phyloP scores from a whole-genome alignment of 2,113 vertebrate species.

The Rhineura floridana region DNA sequence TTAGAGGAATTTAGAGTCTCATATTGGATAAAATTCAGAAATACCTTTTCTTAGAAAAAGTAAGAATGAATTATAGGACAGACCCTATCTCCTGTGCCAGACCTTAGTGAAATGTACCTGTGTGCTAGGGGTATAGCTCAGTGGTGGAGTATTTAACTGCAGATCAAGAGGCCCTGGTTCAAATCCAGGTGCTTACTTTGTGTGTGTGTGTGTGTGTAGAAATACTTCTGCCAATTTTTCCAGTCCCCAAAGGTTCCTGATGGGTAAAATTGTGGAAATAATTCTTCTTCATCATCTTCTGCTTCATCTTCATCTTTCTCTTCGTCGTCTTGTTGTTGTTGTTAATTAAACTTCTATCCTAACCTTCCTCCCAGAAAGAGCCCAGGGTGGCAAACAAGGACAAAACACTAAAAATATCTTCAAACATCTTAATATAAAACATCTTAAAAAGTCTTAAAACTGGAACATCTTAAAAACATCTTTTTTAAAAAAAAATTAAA shows the following conservation, averaged over 20 bases:
- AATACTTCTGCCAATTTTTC: neutral
- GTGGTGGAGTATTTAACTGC: neutral
- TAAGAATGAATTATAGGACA: neutral
- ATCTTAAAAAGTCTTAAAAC: too few species aligned
- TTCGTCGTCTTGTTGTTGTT: too few species aligned
- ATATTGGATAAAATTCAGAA: neutral
- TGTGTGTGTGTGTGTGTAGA: neutral
- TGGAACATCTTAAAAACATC: too few species aligned
- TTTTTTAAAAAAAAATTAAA: too few species aligned
- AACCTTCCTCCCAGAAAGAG: too few species aligned
- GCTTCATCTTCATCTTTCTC: too few species aligned
- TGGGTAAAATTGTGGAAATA: neutral
- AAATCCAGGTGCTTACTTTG: neutral
- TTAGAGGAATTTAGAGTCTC: neutral
- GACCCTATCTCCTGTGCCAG: neutral
- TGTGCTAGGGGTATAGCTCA: neutral
- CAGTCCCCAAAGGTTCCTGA: too few species aligned
- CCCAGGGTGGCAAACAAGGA: too few species aligned
- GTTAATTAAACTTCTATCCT: too few species aligned
- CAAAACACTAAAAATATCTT: too few species aligned
- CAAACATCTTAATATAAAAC: too few species aligned
- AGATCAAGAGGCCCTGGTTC: neutral
- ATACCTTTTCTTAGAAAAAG: neutral
- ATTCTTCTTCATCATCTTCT: too few species aligned
- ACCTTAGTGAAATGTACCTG: neutral